phyloP scores from a whole-genome alignment of 1,140 invertebrate species.

The Listronotus bonariensis region DNA sequence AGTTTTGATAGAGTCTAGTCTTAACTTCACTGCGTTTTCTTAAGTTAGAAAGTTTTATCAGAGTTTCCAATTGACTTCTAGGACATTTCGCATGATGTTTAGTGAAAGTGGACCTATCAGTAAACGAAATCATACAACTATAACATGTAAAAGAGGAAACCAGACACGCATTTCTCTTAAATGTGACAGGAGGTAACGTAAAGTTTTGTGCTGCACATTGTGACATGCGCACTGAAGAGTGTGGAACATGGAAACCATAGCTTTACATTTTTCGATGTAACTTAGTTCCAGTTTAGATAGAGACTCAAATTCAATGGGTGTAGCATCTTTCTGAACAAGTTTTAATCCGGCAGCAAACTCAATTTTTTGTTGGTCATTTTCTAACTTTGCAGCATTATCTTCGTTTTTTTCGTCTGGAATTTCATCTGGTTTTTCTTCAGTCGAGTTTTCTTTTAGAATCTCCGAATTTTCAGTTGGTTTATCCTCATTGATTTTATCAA shows the following conservation, averaged over 20 bases:
- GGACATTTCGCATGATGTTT: conserved; percentile 44
- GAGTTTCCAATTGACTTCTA: conserved; percentile 40
- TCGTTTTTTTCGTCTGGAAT: too few species aligned
- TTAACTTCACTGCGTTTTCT: conserved; percentile 45
- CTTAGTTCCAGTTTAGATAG: conserved; percentile 49
- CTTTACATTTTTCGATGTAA: conserved; percentile 51
- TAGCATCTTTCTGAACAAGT: conserved; percentile 41
- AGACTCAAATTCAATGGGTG: conserved; percentile 33
- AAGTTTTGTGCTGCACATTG: conserved; percentile 41
- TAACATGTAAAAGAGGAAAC: conserved; percentile 61
- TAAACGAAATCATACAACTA: conserved; percentile 62
- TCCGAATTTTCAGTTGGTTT: neutral
- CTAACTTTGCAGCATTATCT: neutral
- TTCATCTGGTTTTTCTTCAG: neutral
- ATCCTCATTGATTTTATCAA: conserved; percentile 2
- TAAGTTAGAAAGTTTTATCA: conserved; percentile 45
- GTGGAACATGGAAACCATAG: conserved; percentile 49
- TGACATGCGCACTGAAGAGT: conserved; percentile 49
- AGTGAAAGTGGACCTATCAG: conserved; percentile 47
- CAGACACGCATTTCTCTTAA: conserved; percentile 44
- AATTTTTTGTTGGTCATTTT: conserved; percentile 46
- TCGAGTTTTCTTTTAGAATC: neutral
- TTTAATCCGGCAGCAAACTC: conserved; percentile 49
- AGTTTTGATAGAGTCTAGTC: conserved; percentile 50
- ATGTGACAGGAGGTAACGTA: conserved; percentile 47